Evolutionary conservation across 2,113 vertebrate species (phyloP), one percentile per base, ranked within the genome.

Genomic region (Clarias batrachus): DNA sequence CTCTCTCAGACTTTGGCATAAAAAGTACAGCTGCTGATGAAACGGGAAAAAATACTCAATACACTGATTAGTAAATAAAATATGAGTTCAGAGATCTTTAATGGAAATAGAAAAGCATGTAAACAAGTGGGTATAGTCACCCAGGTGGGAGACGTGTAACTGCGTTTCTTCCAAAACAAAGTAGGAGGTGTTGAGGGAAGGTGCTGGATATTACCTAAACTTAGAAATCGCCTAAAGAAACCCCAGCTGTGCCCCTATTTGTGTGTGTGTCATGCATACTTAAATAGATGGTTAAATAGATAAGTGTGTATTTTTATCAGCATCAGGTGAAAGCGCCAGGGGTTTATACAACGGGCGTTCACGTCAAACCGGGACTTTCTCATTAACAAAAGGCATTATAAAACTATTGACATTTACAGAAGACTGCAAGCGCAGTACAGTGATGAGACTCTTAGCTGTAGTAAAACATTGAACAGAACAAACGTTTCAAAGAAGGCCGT

Each of bases 211-310:
- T 59, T 56, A 79, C 54, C 76, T 78, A 79, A 79, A 79, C 59
- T 57, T 78, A 74, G 74, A 85, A 19, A 54, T 57, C 1, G 27
- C 84, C 73, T 37, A 80, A 65, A 85, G 84, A 62, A 41, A 59
- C 33, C 60, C 27, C 41, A 79, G 48, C 74, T 85, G 59, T 11
- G 7, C n/a, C 16, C 27, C 63, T 57, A 27, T 57, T 33, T 62
- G 33, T 76, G 70, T 76, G 60, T 33, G 60, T 66, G 37, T 76
- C 13, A 59, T 37, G 76, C 12, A 76, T 30, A 59, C 48, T 13
- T 17, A 59, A 30, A 33, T 25, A 73, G 70, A 73, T 10, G 48
- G 21, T 76, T 76, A 54, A 25, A 52, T 27, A 54, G 1, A 76
- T 52, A 27, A 21, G 16, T 73, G 63, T 52, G 10, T 56, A 57